Conservation (phyloP, 2,888 invertebrate genomes). For the Auanema sp. region DNA sequence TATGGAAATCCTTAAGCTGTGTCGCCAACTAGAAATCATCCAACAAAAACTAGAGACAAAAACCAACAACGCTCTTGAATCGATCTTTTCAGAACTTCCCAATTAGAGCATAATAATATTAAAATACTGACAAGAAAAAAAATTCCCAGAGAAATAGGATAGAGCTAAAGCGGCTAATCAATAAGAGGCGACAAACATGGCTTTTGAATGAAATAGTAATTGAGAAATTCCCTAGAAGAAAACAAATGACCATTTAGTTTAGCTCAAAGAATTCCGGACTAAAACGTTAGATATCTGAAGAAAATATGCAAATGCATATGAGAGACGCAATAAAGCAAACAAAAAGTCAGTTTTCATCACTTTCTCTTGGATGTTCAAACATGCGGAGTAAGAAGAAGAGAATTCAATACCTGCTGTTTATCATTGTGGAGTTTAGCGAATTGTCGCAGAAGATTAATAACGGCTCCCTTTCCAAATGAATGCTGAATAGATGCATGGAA, state of each 20-base stretch:
- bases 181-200: too few relatives aligned
- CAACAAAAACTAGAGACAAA: too few relatives aligned
- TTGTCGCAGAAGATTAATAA: constrained; percentile 92
- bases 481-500: constrained; percentile 98
- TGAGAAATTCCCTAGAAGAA: too few relatives aligned
- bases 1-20: too few relatives aligned
- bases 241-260: too few relatives aligned
- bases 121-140: background rate
- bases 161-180: too few relatives aligned
- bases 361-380: background rate
- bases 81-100: too few relatives aligned
- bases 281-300: background rate
- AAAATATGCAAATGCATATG: background rate
- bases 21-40: too few relatives aligned
- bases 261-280: too few relatives aligned
- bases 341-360: background rate
- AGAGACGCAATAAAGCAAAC: background rate
- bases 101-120: background rate
- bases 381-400: background rate
- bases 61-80: too few relatives aligned
- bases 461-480: constrained; percentile 95
- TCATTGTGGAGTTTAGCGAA: constrained; percentile 91
- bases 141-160: background rate
- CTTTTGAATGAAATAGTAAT: too few relatives aligned
- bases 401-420: constrained; percentile 77